Evolutionary conservation across 1,140 invertebrate genomes (phyloP), one percentile per base, ranked within the genome.

Genomic region (Vanessa atalanta): DNA sequence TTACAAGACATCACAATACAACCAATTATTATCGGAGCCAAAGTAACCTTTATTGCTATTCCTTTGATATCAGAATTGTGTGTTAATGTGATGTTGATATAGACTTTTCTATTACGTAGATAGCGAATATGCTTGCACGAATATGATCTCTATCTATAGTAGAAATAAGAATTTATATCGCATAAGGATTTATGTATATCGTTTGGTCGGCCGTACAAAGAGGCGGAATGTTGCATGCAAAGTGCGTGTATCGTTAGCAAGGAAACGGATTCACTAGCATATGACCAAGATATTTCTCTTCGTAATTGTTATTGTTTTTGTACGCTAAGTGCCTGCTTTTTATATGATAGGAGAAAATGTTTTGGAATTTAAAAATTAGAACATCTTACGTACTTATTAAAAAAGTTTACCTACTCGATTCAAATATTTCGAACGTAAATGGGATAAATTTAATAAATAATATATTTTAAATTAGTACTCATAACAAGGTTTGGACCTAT

Each of bases 211-310:
- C 68, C 69, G 51, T 72, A 79, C 75, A 79, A 77, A 71, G 77
- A 77, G 76, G 78, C 68, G 78, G 79, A 81, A 83, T 83, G 79
- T 84, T 84, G 85, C 83, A 87, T 88, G 84, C 82, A 75, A 82
- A 85, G 81, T 78, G 80, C 87, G 81, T 86, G 77, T 85, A 83
- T 83, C 80, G 77, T 80, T 80, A 78, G 78, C 70, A 71, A 72
- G 73, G 70, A 75, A 77, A 70, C 76, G 78, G 76, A 80, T 83
- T 78, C 78, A 82, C 79, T 77, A 68, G 63, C 70, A 73, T 76
- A 83, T 77, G 72, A 73, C 77, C 53, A 80, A 67, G 70, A 78
- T 86, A 82, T 85, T 82, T 86, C 78, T 86, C 72, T 74, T 57
- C 70, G 77, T 83, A 88, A 88, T 88, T 88, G 85, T 83, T 83